A percentile compares a stretch with the other conserved stretches of the same genome.
Evolutionary conservation across 2,113 vertebrate species (phyloP).

Genomic region (Hoplias malabaricus): DNA sequence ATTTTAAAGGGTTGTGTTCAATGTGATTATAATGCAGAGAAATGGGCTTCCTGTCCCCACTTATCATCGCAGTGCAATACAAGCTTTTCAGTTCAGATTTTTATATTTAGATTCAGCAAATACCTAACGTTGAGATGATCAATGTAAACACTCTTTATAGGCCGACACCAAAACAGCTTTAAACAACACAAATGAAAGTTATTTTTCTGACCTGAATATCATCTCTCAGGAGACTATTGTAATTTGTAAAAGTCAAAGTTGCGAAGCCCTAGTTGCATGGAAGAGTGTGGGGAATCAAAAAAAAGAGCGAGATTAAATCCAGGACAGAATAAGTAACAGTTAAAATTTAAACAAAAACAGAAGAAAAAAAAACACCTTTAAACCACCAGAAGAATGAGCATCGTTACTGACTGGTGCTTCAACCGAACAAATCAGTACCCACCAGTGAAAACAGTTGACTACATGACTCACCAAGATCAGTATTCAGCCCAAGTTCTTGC

Average conservation of each 20-base stretch:
- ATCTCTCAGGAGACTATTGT: neutral
- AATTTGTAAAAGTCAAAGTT: neutral
- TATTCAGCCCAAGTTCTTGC: neutral
- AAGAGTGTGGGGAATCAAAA: neutral
- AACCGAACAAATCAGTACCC: neutral
- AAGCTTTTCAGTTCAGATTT: neutral
- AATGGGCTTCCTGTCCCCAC: neutral
- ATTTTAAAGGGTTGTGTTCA: neutral
- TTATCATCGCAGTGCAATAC: neutral
- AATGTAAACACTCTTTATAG: neutral
- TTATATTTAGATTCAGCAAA: neutral
- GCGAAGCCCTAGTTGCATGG: neutral
- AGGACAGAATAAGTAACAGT: neutral
- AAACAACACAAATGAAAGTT: neutral
- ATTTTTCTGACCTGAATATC: neutral
- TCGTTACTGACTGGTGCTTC: neutral
- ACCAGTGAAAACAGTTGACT: neutral
- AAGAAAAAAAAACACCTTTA: neutral
- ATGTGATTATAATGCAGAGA: neutral
- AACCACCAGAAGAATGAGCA: neutral
- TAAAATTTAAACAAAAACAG: too few relatives aligned
- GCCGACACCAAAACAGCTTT: neutral
- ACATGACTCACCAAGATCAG: neutral
- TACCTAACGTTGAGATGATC: neutral
- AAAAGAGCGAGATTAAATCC: neutral